Evolutionary conservation across 2,113 vertebrate species (phyloP).

Genomic region (Rhea americana): DNA sequence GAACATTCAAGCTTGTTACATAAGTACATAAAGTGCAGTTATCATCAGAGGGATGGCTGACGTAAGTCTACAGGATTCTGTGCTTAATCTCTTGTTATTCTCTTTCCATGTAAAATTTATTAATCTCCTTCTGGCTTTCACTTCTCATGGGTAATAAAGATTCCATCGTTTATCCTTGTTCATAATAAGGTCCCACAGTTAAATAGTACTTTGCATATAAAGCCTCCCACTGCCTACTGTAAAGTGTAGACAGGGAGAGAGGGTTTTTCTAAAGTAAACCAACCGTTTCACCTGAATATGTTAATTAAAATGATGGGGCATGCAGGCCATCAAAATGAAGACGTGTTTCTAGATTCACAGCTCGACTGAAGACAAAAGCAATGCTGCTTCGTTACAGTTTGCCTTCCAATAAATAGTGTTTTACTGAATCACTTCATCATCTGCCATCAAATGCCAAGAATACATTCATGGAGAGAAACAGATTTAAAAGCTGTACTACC

Average conservation of each 20-base stretch:
- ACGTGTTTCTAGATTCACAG: background rate
- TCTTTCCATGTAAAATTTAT: background rate
- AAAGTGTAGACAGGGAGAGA: background rate
- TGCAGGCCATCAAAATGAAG: background rate
- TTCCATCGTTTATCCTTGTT: background rate
- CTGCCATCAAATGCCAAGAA: background rate
- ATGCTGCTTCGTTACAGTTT: background rate
- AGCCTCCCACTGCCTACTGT: background rate
- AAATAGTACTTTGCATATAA: background rate
- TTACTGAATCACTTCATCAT: background rate
- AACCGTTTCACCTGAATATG: background rate
- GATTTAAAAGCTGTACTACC: background rate
- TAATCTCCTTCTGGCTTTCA: slow-evolving; percentile 15
- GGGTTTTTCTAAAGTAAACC: background rate
- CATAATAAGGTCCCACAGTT: background rate
- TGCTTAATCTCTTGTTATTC: slow-evolving; percentile 32
- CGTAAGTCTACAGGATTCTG: background rate
- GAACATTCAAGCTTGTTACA: background rate
- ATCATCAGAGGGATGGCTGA: background rate
- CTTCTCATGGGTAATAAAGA: background rate
- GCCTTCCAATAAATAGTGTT: background rate
- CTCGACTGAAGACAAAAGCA: background rate
- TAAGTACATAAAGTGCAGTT: slow-evolving; percentile 30
- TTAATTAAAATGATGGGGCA: background rate
- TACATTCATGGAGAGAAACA: background rate